Evolutionary conservation across 2,797 vertebrate genomes (phyloP), one percentile per base, ranked within the genome.

Genomic region (Champsocephalus esox): DNA sequence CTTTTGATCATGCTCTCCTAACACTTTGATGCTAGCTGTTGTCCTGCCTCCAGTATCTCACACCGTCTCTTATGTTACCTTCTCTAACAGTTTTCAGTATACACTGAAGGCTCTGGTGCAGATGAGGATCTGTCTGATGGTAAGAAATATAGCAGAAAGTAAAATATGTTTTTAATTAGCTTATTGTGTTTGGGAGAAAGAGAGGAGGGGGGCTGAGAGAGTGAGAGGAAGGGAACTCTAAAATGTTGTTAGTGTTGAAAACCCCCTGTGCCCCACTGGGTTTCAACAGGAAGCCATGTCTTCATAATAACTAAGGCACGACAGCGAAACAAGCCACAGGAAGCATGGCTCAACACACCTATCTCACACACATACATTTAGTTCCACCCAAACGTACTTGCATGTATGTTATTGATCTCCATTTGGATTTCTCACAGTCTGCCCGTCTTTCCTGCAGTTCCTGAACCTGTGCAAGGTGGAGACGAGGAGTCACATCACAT

Each of bases 221-320:
- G 17, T 5, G 11, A 21, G 9, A 17, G 19, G 19, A n/a, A 41
- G 32, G 51, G 49, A 74, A 76, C 70, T 78, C 28, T 66, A 50
- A 58, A 64, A 66, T 77, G 28, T 43, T 77, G 62, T 75, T 65
- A 7, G 38, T 41, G 41, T 43, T 81, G 61, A 75, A 84, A 86
- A 77, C 58, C 75, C 78, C 79, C 70, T 79, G 51, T 59, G 61
- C 41, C 46, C 75, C 70, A n/a, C 62, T 84, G 79, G 70, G 81
- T 57, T 86, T 86, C 10, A 85, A 87, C 89, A 91, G 89, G 92
- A 92, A 91, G 62, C 48, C 64, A 56, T 88, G 87, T 85, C 81
- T 76, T 73, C 70, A 83, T 77, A 77, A 72, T 81, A 89, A 79
- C 56, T 81, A 77, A 83, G 85, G 51, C 73, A 66, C n/a, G 81